phyloP scores from a whole-genome alignment of 92 coral and sea anemone genomes.

The Palythoa heliodiscus region DNA sequence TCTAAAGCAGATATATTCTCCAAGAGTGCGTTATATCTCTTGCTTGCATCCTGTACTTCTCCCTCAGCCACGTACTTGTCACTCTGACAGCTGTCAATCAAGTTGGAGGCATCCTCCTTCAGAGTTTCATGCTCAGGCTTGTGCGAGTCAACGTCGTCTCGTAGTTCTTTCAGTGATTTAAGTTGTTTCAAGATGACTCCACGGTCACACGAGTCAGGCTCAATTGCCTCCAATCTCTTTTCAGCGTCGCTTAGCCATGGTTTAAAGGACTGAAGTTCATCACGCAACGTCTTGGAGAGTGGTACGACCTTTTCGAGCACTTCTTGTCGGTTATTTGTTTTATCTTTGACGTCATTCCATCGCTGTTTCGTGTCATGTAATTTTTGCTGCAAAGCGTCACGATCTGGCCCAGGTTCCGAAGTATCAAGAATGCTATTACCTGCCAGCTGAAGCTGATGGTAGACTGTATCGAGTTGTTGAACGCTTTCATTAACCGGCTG shows the following conservation, averaged over 20 bases:
- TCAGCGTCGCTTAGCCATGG: slow-evolving; percentile 93
- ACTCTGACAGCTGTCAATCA: slow-evolving; percentile 82
- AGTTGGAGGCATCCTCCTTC: slow-evolving; percentile 73
- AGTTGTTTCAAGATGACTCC: slow-evolving; percentile 79
- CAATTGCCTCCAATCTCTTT: slow-evolving; percentile 63
- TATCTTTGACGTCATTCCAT: slow-evolving; percentile 77
- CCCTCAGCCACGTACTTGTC: slow-evolving; percentile 94
- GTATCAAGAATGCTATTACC: slow-evolving; percentile 81
- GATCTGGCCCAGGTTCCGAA: slow-evolving; percentile 97
- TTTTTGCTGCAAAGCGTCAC: slow-evolving; percentile 83
- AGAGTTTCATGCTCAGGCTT: slow-evolving; percentile 71
- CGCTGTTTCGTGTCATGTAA: slow-evolving; percentile 87
- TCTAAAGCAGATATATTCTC: slow-evolving; percentile 59
- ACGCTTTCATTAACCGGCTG: slow-evolving; percentile 86
- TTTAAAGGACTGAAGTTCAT: slow-evolving; percentile 73
- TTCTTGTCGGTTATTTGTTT: slow-evolving; percentile 82
- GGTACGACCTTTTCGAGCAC: slow-evolving; percentile 88
- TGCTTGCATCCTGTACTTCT: slow-evolving; percentile 81
- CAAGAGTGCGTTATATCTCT: slow-evolving; percentile 75
- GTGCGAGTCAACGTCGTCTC: slow-evolving; percentile 78
- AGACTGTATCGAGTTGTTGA: slow-evolving; percentile 82
- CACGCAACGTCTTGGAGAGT: slow-evolving; percentile 81
- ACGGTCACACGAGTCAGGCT: slow-evolving; percentile 78
- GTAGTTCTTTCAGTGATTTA: slow-evolving; percentile 61
- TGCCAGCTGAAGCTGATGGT: slow-evolving; percentile 82